These are phyloP conservation scores for Tubiluchus corallicola DNA, from an alignment of 2,888 invertebrate species.

Conservation along the genomic window DNA sequence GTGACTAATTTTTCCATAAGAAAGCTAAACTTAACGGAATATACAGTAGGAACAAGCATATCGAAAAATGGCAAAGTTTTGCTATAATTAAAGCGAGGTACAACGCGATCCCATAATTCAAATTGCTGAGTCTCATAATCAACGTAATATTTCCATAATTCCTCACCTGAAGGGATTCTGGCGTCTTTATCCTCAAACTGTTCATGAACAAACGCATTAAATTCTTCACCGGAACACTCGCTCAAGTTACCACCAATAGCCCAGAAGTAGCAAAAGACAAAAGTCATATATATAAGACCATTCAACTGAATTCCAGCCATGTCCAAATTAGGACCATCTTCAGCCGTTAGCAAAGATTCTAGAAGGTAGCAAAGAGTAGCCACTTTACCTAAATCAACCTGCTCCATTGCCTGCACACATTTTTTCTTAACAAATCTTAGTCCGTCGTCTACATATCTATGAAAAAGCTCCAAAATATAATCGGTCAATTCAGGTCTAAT, in stretches of 20 bases:
- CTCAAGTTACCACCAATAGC: conserved; percentile 62
- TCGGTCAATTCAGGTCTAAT: conserved; percentile 36
- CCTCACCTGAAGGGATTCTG: conserved; percentile 48
- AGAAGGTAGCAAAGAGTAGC: conserved; percentile 52
- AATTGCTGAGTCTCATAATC: conserved; percentile 47
- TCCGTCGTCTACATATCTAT: conserved; percentile 43
- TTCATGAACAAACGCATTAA: conserved; percentile 47
- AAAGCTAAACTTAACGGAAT: conserved; percentile 68
- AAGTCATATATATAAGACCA: conserved; percentile 49
- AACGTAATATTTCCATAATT: conserved; percentile 56
- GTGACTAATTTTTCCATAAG: conserved; percentile 52
- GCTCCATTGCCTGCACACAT: conserved; percentile 48
- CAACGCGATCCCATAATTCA: conserved; percentile 57
- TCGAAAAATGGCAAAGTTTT: conserved; percentile 58
- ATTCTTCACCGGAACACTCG: conserved; percentile 45
- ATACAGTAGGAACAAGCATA: conserved; percentile 72
- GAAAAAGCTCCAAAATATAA: conserved; percentile 46
- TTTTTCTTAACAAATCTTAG: conserved; percentile 45
- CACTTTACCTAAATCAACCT: conserved; percentile 68
- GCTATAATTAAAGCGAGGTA: conserved; percentile 52
- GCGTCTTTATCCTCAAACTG: conserved; percentile 50
- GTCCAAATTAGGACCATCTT: conserved; percentile 43
- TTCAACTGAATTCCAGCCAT: conserved; percentile 37
- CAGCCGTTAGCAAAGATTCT: conserved; percentile 45
- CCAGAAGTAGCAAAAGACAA: conserved; percentile 66